Conservation (phyloP, 2,113 vertebrate genomes). For the Ophthalmolycus amberensis region DNA sequence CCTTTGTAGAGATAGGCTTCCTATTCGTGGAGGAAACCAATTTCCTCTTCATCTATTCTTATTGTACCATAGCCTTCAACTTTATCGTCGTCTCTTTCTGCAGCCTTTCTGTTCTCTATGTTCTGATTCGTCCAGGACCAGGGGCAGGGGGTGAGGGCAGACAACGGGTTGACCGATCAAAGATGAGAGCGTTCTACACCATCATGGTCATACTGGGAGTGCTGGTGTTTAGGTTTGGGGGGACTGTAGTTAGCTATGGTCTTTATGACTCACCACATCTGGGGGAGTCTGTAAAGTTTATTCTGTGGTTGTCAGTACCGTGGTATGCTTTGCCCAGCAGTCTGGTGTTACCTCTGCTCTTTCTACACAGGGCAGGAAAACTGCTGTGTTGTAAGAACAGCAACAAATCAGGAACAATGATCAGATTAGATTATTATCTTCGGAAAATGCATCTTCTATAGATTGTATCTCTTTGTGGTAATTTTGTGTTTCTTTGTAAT, state of each 20-base stretch:
- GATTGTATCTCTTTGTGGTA: too few relatives aligned
- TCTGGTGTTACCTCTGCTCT: constrained; percentile 30
- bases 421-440: background rate
- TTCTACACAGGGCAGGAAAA: constrained; percentile 22
- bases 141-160: background rate
- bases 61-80: rapidly evolving
- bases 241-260: rapidly evolving
- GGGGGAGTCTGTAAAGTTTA: rapidly evolving
- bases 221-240: background rate
- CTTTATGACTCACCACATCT: rapidly evolving
- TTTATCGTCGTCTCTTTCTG: constrained; percentile 23
- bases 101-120: constrained; percentile 22
- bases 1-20: rapidly evolving
- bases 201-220: background rate
- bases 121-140: constrained; percentile 34
- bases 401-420: background rate
- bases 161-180: background rate
- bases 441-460: too few relatives aligned
- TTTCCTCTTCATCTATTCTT: rapidly evolving
- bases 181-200: constrained; percentile 40
- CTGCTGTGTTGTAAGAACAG: background rate
- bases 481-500: too few relatives aligned
- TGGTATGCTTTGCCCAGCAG: background rate
- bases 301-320: rapidly evolving
- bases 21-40: rapidly evolving